Percentiles rank a stretch among this genome's conserved stretches.
Evolutionary conservation across 2,113 vertebrate genomes (phyloP).

Genomic region (Hippocampus barbouri): DNA sequence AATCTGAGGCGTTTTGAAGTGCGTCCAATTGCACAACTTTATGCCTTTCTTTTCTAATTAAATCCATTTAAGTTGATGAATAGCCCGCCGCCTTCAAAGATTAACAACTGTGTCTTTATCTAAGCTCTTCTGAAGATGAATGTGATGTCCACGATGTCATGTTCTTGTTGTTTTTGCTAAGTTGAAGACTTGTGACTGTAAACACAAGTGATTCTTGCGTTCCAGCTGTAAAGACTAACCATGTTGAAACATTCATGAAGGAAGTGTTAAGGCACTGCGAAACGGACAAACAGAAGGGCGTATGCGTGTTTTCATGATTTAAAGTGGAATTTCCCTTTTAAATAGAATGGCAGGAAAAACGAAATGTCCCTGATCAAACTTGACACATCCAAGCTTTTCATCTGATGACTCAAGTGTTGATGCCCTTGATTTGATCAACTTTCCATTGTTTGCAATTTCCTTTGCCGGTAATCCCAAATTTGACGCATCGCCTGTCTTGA

Average conservation of each 20-base stretch:
- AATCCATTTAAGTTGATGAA: not conserved
- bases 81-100: not conserved
- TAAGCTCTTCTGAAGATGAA: not conserved
- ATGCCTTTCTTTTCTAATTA: not conserved
- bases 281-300: not conserved
- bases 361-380: not conserved
- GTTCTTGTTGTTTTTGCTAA: no score
- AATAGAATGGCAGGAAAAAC: not conserved
- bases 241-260: no score
- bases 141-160: not conserved
- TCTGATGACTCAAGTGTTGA: slow-evolving; percentile 5
- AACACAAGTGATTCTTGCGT: not conserved
- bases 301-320: not conserved
- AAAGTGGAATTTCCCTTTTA: not conserved
- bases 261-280: no score
- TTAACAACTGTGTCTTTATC: not conserved
- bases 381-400: not conserved
- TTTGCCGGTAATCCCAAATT: slow-evolving; percentile 14
- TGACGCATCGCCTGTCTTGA: slow-evolving; percentile 31
- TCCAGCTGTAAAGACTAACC: not conserved
- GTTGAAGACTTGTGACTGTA: not conserved
- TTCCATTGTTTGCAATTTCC: slow-evolving; percentile 7
- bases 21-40: not conserved
- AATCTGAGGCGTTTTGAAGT: not conserved
- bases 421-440: slow-evolving; percentile 15